Percentiles rank a stretch among this genome's conserved stretches.
phyloP scores from a whole-genome alignment of 2,888 invertebrate genomes.

The Campoplex nolae region DNA sequence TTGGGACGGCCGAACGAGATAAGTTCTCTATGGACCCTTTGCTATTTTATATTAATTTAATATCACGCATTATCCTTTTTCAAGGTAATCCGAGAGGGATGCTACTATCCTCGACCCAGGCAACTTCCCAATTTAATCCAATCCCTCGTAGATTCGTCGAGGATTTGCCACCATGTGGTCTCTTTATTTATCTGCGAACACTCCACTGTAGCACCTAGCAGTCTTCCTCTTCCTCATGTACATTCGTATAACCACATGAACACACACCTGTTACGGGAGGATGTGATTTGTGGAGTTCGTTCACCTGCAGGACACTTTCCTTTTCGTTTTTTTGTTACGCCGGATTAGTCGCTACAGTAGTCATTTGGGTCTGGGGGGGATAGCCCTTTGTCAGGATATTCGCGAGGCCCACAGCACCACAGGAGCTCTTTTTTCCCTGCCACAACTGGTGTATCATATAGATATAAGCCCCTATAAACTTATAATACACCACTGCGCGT shows the following conservation, averaged over 20 bases:
- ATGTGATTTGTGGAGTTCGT: conserved; percentile 70
- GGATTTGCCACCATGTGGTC: conserved; percentile 57
- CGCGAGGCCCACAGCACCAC: conserved; percentile 58
- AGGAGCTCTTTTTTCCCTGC: conserved; percentile 55
- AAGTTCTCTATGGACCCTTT: conserved; percentile 50
- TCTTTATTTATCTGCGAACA: conserved; percentile 40
- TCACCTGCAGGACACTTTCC: conserved; percentile 81
- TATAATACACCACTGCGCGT: conserved; percentile 43
- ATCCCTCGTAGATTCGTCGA: conserved; percentile 51
- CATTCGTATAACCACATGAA: conserved; percentile 50
- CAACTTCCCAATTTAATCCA: conserved; percentile 64
- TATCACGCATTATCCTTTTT: conserved; percentile 59
- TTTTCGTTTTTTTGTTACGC: conserved; percentile 69
- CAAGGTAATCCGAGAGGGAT: conserved; percentile 45
- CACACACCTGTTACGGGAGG: conserved; percentile 63
- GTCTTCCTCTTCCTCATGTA: conserved; percentile 58
- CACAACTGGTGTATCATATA: conserved; percentile 25
- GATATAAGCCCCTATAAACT: conserved; percentile 25
- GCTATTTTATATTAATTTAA: conserved; percentile 62
- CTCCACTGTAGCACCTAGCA: conserved; percentile 18
- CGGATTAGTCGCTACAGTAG: conserved; percentile 78
- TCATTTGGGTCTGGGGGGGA: conserved; percentile 71
- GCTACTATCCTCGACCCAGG: conserved; percentile 28
- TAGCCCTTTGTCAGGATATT: conserved; percentile 73
- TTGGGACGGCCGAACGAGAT: conserved; percentile 51